These are phyloP conservation scores for Amphipyra tragopoginis DNA, from an alignment of 2,888 invertebrate species.

Conservation along the genomic window DNA sequence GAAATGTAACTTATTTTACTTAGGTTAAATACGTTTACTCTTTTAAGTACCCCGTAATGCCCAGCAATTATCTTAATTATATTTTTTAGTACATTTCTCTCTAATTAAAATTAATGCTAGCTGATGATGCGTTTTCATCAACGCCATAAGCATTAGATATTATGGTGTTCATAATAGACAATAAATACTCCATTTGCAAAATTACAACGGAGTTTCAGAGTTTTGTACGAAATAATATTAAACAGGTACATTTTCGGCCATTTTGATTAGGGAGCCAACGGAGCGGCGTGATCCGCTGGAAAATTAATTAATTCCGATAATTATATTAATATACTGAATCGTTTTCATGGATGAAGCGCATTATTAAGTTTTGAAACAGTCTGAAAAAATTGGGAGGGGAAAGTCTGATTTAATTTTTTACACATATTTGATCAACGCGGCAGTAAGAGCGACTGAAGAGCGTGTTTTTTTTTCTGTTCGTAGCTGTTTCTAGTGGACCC, in stretches of 20 bases:
- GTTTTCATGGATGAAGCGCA: constrained; percentile 2
- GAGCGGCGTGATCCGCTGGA: constrained; percentile 7
- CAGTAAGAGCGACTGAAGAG: too few relatives aligned
- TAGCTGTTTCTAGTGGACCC: too few relatives aligned
- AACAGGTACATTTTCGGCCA: constrained; percentile 23
- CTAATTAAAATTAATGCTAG: constrained; percentile 43
- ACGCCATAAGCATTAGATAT: constrained; percentile 9
- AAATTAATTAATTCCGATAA: constrained; percentile 41
- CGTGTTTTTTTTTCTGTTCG: too few relatives aligned
- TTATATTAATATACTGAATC: constrained; percentile 23
- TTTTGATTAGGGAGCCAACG: constrained; percentile 43
- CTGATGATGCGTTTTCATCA: constrained; percentile 41
- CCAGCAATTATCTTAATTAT: constrained; percentile 26
- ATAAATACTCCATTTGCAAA: constrained; percentile 34
- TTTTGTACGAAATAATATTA: constrained; percentile 31
- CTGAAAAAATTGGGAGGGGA: too few relatives aligned
- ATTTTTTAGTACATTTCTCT: constrained; percentile 31
- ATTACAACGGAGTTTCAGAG: constrained; percentile 34
- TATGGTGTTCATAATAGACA: constrained; percentile 14
- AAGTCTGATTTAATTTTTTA: too few relatives aligned
- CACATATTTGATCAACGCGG: too few relatives aligned
- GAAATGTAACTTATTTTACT: too few relatives aligned
- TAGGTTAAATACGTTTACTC: too few relatives aligned
- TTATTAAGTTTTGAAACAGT: constrained; percentile 1
- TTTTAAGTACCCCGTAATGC: neutral